A percentile compares a stretch with the other conserved stretches of the same genome.
Evolutionary conservation across 37 sponge, comb jelly and placozoan genomes (phyloP).

Genomic region (Tethya wilhelma): DNA sequence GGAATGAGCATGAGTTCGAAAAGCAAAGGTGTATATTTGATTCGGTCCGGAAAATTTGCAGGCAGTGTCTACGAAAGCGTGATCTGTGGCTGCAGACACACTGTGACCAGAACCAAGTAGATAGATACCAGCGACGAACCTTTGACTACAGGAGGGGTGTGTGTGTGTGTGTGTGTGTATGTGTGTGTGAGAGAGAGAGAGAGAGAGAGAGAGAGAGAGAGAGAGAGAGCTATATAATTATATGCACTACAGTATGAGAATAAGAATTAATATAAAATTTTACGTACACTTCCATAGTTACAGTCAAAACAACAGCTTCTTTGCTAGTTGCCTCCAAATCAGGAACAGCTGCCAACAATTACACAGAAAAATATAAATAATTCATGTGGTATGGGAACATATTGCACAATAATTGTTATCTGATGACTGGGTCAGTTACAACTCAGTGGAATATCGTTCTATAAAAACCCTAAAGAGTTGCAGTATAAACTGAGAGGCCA

Average conservation of each 20-base stretch:
- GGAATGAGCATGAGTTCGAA: constrained; percentile 88
- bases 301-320: constrained; percentile 9
- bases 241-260: not conserved
- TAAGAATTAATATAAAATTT: too few species aligned
- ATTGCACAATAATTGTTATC: too few species aligned
- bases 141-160: constrained; percentile 27
- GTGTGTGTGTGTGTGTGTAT: not conserved
- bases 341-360: not conserved
- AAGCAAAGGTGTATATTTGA: constrained; percentile 84
- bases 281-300: constrained; percentile 10
- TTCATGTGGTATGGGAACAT: too few species aligned
- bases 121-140: constrained; percentile 41
- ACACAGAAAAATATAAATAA: too few species aligned
- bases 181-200: not conserved
- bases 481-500: too few species aligned
- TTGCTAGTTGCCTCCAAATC: not conserved
- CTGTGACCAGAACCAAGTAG: constrained; percentile 17
- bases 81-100: constrained; percentile 1
- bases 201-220: not conserved
- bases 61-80: constrained; percentile 19
- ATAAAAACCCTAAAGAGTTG: too few species aligned
- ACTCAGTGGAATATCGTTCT: too few species aligned
- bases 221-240: not conserved
- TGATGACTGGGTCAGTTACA: too few species aligned
- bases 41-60: constrained; percentile 56